Base-by-base conservation (phyloP, 2,888 invertebrate species). In the Cephalotes varians region DNA sequence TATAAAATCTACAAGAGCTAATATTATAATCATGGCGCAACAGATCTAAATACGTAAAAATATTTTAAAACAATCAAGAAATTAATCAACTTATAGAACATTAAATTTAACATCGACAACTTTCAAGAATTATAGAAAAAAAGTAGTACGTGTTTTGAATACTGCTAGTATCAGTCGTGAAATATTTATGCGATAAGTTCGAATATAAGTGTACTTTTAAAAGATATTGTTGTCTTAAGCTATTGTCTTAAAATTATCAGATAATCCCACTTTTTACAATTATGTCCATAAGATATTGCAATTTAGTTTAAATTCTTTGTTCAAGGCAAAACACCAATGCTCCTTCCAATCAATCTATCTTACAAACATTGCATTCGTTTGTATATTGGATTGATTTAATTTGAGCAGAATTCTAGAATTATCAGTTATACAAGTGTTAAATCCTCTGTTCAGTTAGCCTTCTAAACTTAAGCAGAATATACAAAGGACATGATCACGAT, bases 1-100 rank as follows among this genome's bases (percentile, higher is more conserved):
- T 72, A 65, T 76, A 65, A 65, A 76, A 65, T 76, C 10, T 76
- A 76, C 28, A 76, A 62, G 4, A 62, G n/a, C n/a, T 76, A 62
- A 64, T 64, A 15, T 76, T 76, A 64, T 51, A 15, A 47, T 25
- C 12, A 3, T 71, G 18, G 3, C 12, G 12, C 25, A 76, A 76
- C 51, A 73, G 60, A 65, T 40, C 28, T 65, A 40, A 51, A n/a
- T 12, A 64, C 28, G 25, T 65, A 65, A 65, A 65, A 28, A 65
- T 65, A 54, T 54, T 7, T n/a, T 37, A 64, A 64, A 64, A 74
- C 5, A 64, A n/a, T 51, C 28, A 6, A 37, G 28, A 40, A 54
- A 40, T 40, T 49, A 73, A 74, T 51, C 1, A 34, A 51, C 21
- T n/a, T 71, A 3, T 7, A 62, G 5, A 64, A 37, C 0, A 25